These are phyloP conservation scores for Blastobasis lacticolella DNA, from an alignment of 2,888 invertebrate species.

Conservation along the genomic window DNA sequence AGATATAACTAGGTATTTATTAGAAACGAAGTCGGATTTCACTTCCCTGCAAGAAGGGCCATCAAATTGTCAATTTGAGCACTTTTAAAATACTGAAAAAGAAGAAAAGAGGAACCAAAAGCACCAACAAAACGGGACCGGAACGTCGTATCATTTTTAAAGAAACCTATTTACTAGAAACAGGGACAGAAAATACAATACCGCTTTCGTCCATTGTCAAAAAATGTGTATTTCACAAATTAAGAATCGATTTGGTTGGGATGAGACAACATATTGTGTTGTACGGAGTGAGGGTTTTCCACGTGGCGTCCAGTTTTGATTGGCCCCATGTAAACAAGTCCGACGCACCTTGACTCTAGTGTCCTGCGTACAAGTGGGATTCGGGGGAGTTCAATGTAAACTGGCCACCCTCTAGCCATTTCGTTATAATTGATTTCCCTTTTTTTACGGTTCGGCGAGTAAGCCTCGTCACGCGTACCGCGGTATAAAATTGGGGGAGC, in stretches of 20 bases:
- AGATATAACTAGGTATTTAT: too few relatives aligned
- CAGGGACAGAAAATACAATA: too few relatives aligned
- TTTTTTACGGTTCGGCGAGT: constrained; percentile 60
- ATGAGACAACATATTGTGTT: constrained; percentile 51
- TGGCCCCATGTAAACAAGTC: constrained; percentile 25
- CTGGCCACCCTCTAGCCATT: constrained; percentile 45
- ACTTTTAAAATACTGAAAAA: too few relatives aligned
- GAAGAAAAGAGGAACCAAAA: too few relatives aligned
- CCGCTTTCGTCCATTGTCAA: too few relatives aligned
- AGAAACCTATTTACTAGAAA: too few relatives aligned
- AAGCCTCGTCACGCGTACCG: constrained; percentile 44
- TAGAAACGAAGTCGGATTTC: too few relatives aligned
- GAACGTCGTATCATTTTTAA: too few relatives aligned
- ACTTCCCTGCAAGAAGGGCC: too few relatives aligned
- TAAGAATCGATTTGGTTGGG: constrained; percentile 54
- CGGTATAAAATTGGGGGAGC: constrained; percentile 35
- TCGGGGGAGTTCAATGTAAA: constrained; percentile 25
- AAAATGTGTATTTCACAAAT: constrained; percentile 39
- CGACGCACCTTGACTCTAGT: constrained; percentile 18
- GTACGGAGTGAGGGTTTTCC: constrained; percentile 33
- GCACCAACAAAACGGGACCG: too few relatives aligned
- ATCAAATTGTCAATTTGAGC: too few relatives aligned
- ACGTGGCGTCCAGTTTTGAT: constrained; percentile 22
- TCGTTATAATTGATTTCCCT: constrained; percentile 68
- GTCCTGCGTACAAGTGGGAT: constrained; percentile 9